Evolutionary conservation across 2,797 vertebrate genomes (phyloP).

Genomic region (Pteropus rufus): DNA sequence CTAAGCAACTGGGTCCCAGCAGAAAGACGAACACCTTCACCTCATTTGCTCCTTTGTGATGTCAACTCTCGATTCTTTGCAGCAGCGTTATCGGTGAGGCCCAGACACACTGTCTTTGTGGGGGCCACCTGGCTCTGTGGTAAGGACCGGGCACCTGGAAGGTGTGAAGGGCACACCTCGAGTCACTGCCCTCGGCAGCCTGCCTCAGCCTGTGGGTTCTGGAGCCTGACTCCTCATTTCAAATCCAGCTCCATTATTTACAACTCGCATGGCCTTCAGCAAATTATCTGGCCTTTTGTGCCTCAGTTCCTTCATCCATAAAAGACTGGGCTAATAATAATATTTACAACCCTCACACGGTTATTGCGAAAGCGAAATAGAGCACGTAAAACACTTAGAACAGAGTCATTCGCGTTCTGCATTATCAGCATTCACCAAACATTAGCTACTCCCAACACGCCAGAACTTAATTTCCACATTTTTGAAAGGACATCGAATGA

Average conservation of each 20-base stretch:
- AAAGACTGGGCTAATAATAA: neutral
- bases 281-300: neutral
- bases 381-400: neutral
- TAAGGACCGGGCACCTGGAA: fast-evolving
- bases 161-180: fast-evolving
- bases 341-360: neutral
- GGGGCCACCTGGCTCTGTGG: fast-evolving
- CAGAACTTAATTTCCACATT: neutral
- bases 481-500: neutral
- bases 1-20: neutral
- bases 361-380: neutral
- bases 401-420: neutral
- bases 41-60: fast-evolving
- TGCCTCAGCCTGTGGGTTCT: neutral
- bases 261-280: neutral
- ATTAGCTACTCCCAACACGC: neutral
- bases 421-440: neutral
- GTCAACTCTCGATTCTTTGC: neutral
- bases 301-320: neutral
- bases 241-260: neutral
- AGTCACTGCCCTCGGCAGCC: neutral
- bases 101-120: fast-evolving
- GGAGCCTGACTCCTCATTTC: neutral
- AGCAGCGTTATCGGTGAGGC: fast-evolving
- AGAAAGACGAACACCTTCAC: neutral